A percentile compares a stretch with the other conserved stretches of the same genome.
phyloP scores from a whole-genome alignment of 2,797 vertebrate species.

The Nasua narica region DNA sequence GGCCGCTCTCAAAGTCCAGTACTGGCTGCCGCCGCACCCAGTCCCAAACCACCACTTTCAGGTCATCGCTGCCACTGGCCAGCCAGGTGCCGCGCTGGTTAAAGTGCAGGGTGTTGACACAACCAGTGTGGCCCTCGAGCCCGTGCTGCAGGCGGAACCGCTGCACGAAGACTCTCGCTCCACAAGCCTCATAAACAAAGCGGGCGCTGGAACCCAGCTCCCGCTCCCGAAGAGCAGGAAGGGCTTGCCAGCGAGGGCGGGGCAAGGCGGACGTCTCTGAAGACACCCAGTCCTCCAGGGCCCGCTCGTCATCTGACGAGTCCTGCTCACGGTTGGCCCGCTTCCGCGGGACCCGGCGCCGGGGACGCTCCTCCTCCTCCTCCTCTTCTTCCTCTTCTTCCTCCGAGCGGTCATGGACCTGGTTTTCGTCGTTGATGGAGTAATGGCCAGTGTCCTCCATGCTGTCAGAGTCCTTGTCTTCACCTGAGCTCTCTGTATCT shows the following conservation, averaged over 20 bases:
- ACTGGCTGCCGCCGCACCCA: conserved; percentile 91
- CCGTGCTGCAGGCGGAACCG: conserved; percentile 92
- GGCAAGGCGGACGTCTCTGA: conserved; percentile 90
- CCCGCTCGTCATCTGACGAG: conserved; percentile 90
- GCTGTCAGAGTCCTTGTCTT: conserved; percentile 96
- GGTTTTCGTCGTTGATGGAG: conserved; percentile 90
- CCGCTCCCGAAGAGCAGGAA: conserved; percentile 90
- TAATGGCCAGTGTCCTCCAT: conserved; percentile 95
- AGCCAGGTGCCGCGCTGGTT: conserved; percentile 95
- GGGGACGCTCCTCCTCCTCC: conserved; percentile 81
- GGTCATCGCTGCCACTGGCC: conserved; percentile 96
- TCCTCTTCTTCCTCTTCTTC: conserved; percentile 81
- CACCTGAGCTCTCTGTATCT: conserved; percentile 85
- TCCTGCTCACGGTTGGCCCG: conserved; percentile 85
- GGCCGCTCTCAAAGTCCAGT: conserved; percentile 96
- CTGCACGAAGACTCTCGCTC: conserved; percentile 93
- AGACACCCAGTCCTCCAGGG: conserved; percentile 94
- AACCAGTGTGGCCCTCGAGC: conserved; percentile 94
- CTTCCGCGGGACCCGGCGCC: conserved; percentile 79
- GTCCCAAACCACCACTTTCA: conserved; percentile 96
- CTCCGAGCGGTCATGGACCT: conserved; percentile 87
- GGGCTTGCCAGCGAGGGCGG: conserved; percentile 88
- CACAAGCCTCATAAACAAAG: conserved; percentile 92
- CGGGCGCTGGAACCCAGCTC: conserved; percentile 90
- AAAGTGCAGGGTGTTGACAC: conserved; percentile 99